Conservation (phyloP, 2,113 vertebrate species). For the Scortum barcoo region DNA sequence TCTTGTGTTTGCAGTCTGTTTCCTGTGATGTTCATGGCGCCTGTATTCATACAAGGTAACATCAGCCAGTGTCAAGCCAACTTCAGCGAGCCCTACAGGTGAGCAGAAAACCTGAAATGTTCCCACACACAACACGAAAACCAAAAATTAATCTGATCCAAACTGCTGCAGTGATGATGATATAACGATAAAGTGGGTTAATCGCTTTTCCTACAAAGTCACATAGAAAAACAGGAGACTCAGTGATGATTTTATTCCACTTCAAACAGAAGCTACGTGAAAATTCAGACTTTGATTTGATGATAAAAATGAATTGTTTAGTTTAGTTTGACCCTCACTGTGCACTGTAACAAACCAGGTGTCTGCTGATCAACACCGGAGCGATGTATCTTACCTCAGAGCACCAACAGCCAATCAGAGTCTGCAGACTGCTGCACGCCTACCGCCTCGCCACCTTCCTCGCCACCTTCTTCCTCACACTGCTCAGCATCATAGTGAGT, state of each 20-base stretch:
- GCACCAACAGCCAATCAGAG: constrained; percentile 37
- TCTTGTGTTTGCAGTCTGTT: constrained; percentile 79
- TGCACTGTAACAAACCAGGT: constrained; percentile 74
- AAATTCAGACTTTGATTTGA: neutral
- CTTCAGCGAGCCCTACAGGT: constrained; percentile 89
- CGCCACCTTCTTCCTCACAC: constrained; percentile 85
- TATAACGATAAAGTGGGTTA: no score
- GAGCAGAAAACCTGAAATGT: constrained; percentile 19
- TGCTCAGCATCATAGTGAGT: constrained; percentile 87
- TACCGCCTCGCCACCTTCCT: constrained; percentile 88
- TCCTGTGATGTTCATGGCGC: constrained; percentile 88
- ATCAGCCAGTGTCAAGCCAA: constrained; percentile 86
- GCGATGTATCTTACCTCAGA: constrained; percentile 57
- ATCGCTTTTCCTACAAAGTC: no score
- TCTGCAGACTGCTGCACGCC: constrained; percentile 81
- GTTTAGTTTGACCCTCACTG: neutral
- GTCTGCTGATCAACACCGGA: constrained; percentile 88
- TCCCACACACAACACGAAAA: neutral
- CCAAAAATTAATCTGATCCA: neutral
- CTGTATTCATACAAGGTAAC: constrained; percentile 88
- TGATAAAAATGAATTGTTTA: neutral
- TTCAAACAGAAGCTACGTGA: neutral
- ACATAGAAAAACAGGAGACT: no score
- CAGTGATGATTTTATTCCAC: neutral
- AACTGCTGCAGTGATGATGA: neutral